phyloP scores from a whole-genome alignment of 2,888 invertebrate genomes.

The Synergus itoensis region DNA sequence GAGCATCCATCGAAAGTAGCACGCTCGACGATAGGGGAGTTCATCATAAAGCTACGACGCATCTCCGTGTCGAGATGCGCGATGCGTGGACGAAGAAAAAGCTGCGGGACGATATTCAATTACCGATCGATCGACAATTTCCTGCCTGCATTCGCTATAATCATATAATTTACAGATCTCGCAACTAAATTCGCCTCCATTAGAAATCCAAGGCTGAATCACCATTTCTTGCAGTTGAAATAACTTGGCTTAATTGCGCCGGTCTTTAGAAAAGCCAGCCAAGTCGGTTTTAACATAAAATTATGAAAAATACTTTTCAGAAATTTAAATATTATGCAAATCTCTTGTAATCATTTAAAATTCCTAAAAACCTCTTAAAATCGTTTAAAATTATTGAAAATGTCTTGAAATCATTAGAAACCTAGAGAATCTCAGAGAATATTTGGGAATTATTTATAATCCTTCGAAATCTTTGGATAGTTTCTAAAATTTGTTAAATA shows the following conservation, averaged over 20 bases:
- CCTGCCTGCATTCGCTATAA: constrained; percentile 54
- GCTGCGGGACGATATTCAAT: constrained; percentile 61
- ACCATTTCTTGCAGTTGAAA: not conserved
- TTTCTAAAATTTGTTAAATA: too few species aligned
- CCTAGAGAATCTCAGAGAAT: too few species aligned
- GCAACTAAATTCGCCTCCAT: not conserved
- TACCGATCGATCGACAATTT: constrained; percentile 66
- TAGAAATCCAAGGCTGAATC: not conserved
- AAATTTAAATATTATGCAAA: too few species aligned
- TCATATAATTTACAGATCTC: not conserved
- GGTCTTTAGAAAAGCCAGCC: too few species aligned
- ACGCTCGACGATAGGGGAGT: constrained; percentile 62
- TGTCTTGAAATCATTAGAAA: too few species aligned
- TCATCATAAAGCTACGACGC: constrained; percentile 49
- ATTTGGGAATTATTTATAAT: too few species aligned
- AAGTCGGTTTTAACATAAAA: too few species aligned
- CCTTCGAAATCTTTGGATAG: too few species aligned
- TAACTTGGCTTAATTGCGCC: not conserved
- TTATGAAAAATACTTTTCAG: too few species aligned
- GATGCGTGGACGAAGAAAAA: constrained; percentile 49
- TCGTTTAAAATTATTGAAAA: too few species aligned
- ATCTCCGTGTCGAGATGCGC: constrained; percentile 45
- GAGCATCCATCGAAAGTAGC: constrained; percentile 77
- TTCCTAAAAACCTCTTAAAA: too few species aligned
- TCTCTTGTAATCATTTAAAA: too few species aligned